Percentiles rank a stretch among this genome's conserved stretches.
phyloP scores from a whole-genome alignment of 1,140 invertebrate genomes.

The Trissolcus basalis region DNA sequence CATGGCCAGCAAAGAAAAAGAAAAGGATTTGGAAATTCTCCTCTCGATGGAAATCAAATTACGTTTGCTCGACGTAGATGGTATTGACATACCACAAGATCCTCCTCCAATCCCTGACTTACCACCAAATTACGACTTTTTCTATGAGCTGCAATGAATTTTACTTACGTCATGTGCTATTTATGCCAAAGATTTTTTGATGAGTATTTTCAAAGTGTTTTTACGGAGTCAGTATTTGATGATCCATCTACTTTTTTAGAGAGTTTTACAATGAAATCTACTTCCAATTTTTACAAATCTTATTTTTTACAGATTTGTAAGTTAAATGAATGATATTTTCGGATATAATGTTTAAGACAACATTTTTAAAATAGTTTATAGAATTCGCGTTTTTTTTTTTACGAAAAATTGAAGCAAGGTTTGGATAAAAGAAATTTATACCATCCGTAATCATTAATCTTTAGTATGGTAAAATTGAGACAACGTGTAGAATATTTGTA shows the following conservation, averaged over 20 bases:
- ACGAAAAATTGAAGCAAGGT: not conserved
- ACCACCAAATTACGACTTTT: slow-evolving; percentile 92
- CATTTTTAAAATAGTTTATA: no score
- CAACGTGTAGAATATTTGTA: not conserved
- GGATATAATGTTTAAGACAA: no score
- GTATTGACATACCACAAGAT: slow-evolving; percentile 94
- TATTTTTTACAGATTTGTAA: no score
- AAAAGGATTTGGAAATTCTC: slow-evolving; percentile 92
- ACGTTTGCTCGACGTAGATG: slow-evolving; percentile 93
- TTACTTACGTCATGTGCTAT: not conserved
- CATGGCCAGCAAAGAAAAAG: slow-evolving; percentile 93
- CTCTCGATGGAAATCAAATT: slow-evolving; percentile 98
- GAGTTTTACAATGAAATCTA: no score
- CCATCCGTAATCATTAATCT: not conserved
- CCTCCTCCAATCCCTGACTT: slow-evolving; percentile 92
- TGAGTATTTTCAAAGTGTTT: slow-evolving; percentile 9
- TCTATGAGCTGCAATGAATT: slow-evolving; percentile 79
- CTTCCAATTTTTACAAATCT: no score
- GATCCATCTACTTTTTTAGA: no score
- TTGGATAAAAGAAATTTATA: not conserved
- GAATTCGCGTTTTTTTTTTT: not conserved
- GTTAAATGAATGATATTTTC: no score
- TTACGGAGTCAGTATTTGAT: no score
- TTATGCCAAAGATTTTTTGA: slow-evolving; percentile 25
- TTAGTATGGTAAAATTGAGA: not conserved